phyloP scores from a whole-genome alignment of 2,113 vertebrate genomes.

The Caloenas nicobarica region DNA sequence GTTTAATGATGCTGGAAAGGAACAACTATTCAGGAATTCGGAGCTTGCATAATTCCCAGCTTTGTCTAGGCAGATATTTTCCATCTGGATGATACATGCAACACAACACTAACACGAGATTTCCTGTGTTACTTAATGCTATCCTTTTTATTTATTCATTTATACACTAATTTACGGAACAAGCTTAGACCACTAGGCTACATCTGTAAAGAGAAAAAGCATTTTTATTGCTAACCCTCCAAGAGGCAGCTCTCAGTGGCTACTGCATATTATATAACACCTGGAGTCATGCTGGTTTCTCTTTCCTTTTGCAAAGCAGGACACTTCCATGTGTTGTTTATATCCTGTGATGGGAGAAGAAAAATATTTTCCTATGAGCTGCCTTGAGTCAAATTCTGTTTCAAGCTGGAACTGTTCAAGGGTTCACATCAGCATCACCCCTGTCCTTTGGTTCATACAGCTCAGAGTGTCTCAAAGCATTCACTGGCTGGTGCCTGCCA shows the following conservation, averaged over 20 bases:
- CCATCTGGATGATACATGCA: constrained; percentile 9
- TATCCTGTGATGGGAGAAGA: neutral
- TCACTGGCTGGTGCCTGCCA: too few relatives aligned
- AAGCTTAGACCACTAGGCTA: neutral
- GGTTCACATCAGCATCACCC: neutral
- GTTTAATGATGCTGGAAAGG: neutral
- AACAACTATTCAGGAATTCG: neutral
- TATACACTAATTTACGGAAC: neutral
- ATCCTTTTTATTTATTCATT: neutral
- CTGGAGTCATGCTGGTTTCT: neutral
- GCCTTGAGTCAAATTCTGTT: neutral
- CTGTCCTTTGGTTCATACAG: neutral
- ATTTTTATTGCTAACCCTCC: neutral
- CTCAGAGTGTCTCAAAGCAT: rapidly evolving
- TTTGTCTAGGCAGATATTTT: constrained; percentile 28
- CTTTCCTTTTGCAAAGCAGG: neutral
- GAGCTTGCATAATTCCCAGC: constrained; percentile 23
- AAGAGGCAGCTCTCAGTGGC: neutral
- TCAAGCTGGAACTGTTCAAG: neutral
- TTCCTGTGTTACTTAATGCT: constrained; percentile 15
- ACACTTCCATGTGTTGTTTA: neutral
- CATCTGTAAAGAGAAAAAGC: neutral
- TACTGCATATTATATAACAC: neutral
- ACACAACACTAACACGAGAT: neutral
- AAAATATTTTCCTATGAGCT: neutral